Evolutionary conservation across 2,888 invertebrate genomes (phyloP).

Genomic region (Coelinius sp.): DNA sequence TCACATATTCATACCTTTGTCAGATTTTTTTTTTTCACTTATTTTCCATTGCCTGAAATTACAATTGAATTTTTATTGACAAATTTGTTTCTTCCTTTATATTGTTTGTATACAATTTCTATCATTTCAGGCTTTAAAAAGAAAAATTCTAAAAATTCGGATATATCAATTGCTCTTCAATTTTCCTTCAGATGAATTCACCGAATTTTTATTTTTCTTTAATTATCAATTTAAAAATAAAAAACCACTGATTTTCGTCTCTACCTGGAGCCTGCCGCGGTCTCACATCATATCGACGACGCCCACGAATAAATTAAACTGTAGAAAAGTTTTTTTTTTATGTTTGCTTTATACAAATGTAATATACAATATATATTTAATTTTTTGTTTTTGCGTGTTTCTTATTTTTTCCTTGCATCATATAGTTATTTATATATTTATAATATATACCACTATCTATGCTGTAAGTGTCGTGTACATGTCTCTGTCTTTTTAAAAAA

Average conservation of each 20-base stretch:
- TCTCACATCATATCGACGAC: slow-evolving; percentile 18
- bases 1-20: slow-evolving; percentile 38
- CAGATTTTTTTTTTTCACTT: slow-evolving; percentile 25
- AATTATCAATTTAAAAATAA: slow-evolving; percentile 8
- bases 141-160: neutral
- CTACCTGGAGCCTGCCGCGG: slow-evolving; percentile 26
- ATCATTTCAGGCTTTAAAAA: slow-evolving; percentile 21
- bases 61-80: slow-evolving; percentile 25
- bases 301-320: slow-evolving; percentile 37
- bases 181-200: neutral
- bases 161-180: too few species aligned
- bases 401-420: slow-evolving; percentile 54
- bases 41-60: slow-evolving; percentile 21
- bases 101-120: slow-evolving; percentile 17
- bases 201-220: slow-evolving; percentile 20
- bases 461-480: slow-evolving; percentile 56
- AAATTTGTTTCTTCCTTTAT: too few species aligned
- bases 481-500: too few species aligned
- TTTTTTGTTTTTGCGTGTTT: slow-evolving; percentile 52
- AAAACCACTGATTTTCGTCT: slow-evolving; percentile 5
- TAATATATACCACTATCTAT: slow-evolving; percentile 68
- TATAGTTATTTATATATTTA: slow-evolving; percentile 60
- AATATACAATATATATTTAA: slow-evolving; percentile 70
- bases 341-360: slow-evolving; percentile 70
- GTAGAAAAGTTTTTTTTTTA: slow-evolving; percentile 35